Evolutionary conservation across 2,888 invertebrate species (phyloP).

Genomic region (Pedicia rivosa): DNA sequence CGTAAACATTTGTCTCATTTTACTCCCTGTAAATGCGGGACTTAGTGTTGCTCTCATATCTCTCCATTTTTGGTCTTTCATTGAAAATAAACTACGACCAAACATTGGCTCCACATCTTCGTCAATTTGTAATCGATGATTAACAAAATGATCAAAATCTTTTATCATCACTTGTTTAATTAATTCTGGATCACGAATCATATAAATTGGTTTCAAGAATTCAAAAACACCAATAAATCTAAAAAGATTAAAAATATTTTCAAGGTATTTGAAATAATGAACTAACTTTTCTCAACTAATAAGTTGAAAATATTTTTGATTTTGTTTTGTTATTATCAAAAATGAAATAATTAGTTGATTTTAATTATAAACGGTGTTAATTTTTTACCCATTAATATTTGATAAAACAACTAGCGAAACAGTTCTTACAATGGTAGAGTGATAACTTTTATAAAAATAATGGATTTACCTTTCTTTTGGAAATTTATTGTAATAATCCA

Average conservation of each 20-base stretch:
- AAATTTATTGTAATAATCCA: background rate
- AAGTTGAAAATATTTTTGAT: too few relatives aligned
- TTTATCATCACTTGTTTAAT: constrained; percentile 3
- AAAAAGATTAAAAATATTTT: too few relatives aligned
- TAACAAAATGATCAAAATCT: background rate
- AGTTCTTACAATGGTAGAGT: too few relatives aligned
- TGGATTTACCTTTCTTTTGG: background rate
- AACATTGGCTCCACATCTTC: constrained; percentile 7
- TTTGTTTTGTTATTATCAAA: too few relatives aligned
- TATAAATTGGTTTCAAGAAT: constrained; percentile 26
- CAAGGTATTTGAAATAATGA: too few relatives aligned
- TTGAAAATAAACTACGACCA: constrained; percentile 7
- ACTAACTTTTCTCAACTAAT: too few relatives aligned
- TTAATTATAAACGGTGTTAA: too few relatives aligned
- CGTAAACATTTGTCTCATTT: constrained; percentile 21
- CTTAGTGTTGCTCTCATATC: constrained; percentile 21
- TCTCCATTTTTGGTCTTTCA: constrained; percentile 16
- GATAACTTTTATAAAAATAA: background rate
- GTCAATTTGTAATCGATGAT: constrained; percentile 6
- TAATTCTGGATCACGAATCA: constrained; percentile 21
- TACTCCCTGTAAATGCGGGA: constrained; percentile 23
- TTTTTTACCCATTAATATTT: too few relatives aligned
- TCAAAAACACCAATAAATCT: constrained; percentile 35
- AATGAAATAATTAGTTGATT: too few relatives aligned
- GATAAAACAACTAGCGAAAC: too few relatives aligned